Evolutionary conservation across 1,140 invertebrate genomes (phyloP).

Genomic region (Spodoptera litura): DNA sequence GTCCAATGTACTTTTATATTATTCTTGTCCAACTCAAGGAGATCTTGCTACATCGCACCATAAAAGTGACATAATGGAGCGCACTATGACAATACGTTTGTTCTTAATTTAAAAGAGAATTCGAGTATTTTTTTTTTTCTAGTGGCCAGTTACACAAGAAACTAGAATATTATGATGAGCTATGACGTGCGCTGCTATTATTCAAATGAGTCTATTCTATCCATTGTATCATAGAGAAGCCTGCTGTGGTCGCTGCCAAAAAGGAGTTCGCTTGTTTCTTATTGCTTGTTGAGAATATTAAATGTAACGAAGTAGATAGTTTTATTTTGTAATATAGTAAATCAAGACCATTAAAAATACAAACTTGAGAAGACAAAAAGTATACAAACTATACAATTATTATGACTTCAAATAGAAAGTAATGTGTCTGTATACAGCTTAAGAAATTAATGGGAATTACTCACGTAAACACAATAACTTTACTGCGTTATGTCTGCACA

Average conservation of each 20-base stretch:
- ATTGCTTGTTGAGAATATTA: neutral
- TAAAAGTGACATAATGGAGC: neutral
- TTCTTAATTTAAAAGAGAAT: neutral
- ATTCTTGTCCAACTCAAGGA: neutral
- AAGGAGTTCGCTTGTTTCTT: neutral
- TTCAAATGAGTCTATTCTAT: neutral
- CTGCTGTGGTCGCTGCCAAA: neutral
- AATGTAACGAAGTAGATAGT: too few relatives aligned
- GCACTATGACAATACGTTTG: neutral
- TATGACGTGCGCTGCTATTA: conserved; percentile 8
- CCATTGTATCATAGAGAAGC: neutral
- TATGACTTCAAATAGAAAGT: too few relatives aligned
- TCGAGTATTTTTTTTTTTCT: neutral
- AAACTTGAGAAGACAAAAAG: too few relatives aligned
- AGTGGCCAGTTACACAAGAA: neutral
- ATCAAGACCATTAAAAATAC: too few relatives aligned
- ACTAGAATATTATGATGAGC: conserved; percentile 1
- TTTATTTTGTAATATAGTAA: too few relatives aligned
- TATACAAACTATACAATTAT: too few relatives aligned
- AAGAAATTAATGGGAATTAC: too few relatives aligned
- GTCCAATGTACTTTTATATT: neutral
- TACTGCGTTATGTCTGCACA: too few relatives aligned
- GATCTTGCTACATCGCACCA: neutral
- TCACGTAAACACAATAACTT: too few relatives aligned
- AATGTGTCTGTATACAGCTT: neutral